phyloP scores from a whole-genome alignment of 92 coral and sea anemone genomes.

The Porites lobata region DNA sequence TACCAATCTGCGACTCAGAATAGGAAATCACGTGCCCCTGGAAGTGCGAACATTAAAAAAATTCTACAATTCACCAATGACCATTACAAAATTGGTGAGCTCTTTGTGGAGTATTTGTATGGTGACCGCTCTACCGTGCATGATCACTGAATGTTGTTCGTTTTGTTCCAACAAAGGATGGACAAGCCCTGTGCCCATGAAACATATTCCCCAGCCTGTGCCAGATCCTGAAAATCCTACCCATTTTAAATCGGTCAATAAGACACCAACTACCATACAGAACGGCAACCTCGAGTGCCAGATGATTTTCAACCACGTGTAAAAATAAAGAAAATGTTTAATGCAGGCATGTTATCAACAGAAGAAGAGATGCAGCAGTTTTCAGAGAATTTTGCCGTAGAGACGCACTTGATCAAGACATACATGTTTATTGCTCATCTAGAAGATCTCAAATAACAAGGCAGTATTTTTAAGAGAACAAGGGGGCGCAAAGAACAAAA shows the following conservation, averaged over 20 bases:
- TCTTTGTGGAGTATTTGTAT: constrained; percentile 19
- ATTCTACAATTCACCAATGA: constrained; percentile 31
- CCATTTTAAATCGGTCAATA: constrained; percentile 20
- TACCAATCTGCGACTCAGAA: constrained; percentile 6
- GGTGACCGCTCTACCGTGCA: constrained; percentile 6
- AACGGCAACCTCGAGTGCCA: no score
- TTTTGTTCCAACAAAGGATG: constrained; percentile 4
- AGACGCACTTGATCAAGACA: constrained; percentile 1
- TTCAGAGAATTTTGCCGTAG: neutral
- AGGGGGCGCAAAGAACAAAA: neutral
- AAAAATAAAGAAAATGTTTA: no score
- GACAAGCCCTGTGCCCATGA: constrained; percentile 27
- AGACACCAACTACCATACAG: neutral
- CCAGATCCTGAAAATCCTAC: constrained; percentile 37
- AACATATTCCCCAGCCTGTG: constrained; percentile 35
- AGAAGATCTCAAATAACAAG: constrained; percentile 2
- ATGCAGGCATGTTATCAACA: no score
- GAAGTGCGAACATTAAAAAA: constrained; percentile 56
- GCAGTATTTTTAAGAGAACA: neutral
- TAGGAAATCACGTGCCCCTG: constrained; percentile 43
- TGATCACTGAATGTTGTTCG: constrained; percentile 6
- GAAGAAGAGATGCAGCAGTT: no score
- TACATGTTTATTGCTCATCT: neutral
- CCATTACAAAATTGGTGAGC: constrained; percentile 34
- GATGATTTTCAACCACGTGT: no score